phyloP scores from a whole-genome alignment of 1,140 invertebrate species.

The Alviniconcha marisindica region DNA sequence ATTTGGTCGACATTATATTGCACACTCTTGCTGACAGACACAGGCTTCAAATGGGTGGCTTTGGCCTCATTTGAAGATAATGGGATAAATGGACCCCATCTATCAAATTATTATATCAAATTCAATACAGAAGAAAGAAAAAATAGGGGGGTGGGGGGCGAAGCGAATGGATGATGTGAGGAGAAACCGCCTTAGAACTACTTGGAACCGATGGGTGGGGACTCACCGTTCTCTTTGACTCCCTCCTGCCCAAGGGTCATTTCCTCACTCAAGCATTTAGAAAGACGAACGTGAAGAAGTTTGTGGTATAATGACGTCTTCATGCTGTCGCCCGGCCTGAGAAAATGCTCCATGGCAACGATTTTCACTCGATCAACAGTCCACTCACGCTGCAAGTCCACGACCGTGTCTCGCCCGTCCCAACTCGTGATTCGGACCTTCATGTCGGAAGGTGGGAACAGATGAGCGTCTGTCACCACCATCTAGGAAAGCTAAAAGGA shows the following conservation, averaged over 20 bases:
- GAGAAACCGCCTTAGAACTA: no score
- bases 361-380: constrained; percentile 75
- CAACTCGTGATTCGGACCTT: constrained; percentile 71
- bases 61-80: no score
- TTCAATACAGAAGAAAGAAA: no score
- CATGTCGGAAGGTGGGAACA: constrained; percentile 68
- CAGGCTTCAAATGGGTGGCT: no score
- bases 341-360: constrained; percentile 70
- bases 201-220: no score
- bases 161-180: no score
- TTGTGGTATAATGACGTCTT: constrained; percentile 74
- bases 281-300: constrained; percentile 70
- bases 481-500: constrained; percentile 48
- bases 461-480: constrained; percentile 68
- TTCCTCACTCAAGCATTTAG: constrained; percentile 68
- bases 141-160: no score
- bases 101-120: no score
- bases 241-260: constrained; percentile 67
- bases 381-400: constrained; percentile 68
- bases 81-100: no score
- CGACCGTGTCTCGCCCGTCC: constrained; percentile 66
- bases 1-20: no score
- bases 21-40: no score
- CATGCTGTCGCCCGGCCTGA: constrained; percentile 65
- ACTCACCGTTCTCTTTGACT: constrained; percentile 71